phyloP scores from a whole-genome alignment of 2,113 vertebrate genomes.

The Callipepla californica region DNA sequence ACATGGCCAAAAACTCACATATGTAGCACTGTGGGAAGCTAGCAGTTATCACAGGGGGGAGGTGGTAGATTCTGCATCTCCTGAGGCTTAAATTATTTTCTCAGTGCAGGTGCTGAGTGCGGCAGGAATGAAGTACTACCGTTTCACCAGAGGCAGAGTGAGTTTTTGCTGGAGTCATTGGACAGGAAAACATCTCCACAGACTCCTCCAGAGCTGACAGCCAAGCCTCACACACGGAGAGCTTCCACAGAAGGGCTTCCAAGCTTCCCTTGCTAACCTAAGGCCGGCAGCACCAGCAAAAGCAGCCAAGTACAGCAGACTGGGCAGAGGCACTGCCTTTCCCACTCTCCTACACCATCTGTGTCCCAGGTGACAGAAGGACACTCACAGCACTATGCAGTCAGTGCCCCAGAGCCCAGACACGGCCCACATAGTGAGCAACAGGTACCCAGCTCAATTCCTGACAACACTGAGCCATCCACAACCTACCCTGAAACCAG shows the following conservation, averaged over 20 bases:
- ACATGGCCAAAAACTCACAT: background rate
- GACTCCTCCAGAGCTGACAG: background rate
- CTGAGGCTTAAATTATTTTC: background rate
- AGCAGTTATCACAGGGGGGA: background rate
- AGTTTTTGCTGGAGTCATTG: background rate
- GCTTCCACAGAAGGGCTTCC: background rate
- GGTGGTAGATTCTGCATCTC: background rate
- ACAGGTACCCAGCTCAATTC: background rate
- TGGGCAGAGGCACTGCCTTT: background rate
- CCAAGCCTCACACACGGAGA: accelerated
- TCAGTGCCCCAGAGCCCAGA: accelerated
- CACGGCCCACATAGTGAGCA: accelerated
- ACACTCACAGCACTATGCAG: background rate
- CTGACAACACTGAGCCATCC: background rate
- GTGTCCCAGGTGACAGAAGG: background rate
- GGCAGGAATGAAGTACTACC: background rate
- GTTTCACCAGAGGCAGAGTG: background rate
- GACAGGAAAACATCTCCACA: background rate
- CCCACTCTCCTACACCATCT: background rate
- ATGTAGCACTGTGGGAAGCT: background rate
- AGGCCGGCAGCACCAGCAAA: background rate
- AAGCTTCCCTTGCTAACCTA: background rate
- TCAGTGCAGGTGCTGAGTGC: background rate
- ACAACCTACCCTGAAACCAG: background rate
- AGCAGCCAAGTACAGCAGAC: background rate